phyloP scores from a whole-genome alignment of 2,113 vertebrate genomes.

The Narcine bancroftii region DNA sequence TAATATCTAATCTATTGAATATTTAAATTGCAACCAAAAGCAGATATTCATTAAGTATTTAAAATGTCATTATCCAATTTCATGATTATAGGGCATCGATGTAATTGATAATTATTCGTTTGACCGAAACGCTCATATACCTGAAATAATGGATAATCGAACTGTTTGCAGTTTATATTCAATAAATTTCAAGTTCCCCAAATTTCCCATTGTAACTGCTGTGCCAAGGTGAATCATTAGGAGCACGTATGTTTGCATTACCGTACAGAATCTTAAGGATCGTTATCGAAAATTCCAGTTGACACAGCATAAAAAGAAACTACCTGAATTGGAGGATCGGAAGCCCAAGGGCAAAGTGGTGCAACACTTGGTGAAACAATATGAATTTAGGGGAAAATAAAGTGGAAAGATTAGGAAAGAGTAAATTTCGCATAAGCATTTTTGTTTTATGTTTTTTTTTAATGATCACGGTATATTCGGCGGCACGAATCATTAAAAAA shows the following conservation, averaged over 20 bases:
- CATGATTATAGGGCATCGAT: background rate
- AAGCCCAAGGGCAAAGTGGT: background rate
- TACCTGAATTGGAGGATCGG: background rate
- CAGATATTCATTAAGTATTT: background rate
- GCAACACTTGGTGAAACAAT: background rate
- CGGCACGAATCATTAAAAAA: conserved; percentile 22
- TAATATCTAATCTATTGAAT: background rate
- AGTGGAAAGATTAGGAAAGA: background rate
- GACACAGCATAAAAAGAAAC: background rate
- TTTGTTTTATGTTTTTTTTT: background rate
- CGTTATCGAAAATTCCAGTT: background rate
- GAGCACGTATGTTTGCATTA: background rate
- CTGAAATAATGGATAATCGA: background rate
- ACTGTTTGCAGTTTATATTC: background rate
- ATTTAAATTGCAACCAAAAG: background rate
- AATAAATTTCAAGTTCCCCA: background rate
- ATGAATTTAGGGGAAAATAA: background rate
- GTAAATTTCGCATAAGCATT: background rate
- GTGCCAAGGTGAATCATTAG: background rate
- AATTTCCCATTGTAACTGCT: background rate
- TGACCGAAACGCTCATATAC: background rate
- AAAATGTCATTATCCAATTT: background rate
- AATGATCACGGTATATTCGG: background rate
- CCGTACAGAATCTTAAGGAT: background rate
- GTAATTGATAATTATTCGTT: background rate